Evolutionary conservation across 2,888 invertebrate species (phyloP), one percentile per base, ranked within the genome.

Genomic region (Frankliniella intonsa): DNA sequence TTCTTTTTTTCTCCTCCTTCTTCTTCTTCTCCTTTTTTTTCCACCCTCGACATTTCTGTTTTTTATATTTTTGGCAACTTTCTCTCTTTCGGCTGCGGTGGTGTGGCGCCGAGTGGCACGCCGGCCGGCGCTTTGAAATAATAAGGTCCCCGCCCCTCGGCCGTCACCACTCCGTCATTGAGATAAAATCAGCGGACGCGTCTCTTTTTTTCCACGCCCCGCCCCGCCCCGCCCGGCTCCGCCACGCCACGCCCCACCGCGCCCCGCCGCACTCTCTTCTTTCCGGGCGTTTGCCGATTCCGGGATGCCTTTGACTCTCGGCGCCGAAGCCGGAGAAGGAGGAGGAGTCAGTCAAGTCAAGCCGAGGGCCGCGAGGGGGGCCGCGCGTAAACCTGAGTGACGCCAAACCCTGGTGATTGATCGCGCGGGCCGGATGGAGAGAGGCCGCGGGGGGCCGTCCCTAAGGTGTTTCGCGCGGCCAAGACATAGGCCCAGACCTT

Each of bases 91-190:
- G 14, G 38, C 38, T 38, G 38, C 38, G 38, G 38, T 38, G 38
- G 38, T 38, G 38, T 38, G 38, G 38, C 38, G 38, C 38, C 38
- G 38, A 38, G 38, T 38, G 38, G 38, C 38, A 38, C 38, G 38
- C 38, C 38, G 38, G 55, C 5, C 55, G 14, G 55, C 55, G 55
- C 55, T 10, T 22, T 76, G 69, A 76, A 76, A 76, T 76, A 76
- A 76, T 76, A 76, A 76, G 69, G 69, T 19, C 55, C 14, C 22
- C 69, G 22, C 25, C 69, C 69, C 25, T 76, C 69, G 38, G 38
- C 22, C 22, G 69, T 76, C 69, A 76, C 69, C 69, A 76, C 69
- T 76, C 69, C 69, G 69, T 76, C 69, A 76, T 76, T 76, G 69
- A 76, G 69, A 76, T 76, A 76, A 76, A 76, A 76, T 76, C 69